Conservation (phyloP, 2,888 invertebrate genomes). For the Drosophila peninsularis region DNA sequence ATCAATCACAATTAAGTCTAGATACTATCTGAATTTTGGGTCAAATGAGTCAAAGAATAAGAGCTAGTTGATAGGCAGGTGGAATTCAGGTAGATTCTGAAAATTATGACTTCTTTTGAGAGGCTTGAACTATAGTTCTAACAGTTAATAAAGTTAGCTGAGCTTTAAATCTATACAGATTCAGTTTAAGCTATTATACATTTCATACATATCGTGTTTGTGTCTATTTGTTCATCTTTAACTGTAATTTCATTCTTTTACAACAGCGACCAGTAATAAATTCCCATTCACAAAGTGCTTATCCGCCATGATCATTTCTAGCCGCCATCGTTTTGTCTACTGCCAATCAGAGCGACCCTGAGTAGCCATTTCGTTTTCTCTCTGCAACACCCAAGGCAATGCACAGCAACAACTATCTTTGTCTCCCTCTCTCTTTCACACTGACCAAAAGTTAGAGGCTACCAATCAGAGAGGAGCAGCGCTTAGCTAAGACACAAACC, state of each 20-base stretch:
- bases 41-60: background rate
- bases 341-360: background rate
- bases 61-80: background rate
- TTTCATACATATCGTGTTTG: background rate
- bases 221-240: background rate
- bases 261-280: background rate
- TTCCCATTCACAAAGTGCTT: no score
- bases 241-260: background rate
- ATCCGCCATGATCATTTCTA: no score
- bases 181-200: background rate
- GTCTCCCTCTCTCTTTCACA: background rate
- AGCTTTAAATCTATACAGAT: background rate
- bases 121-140: background rate
- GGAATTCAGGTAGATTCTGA: background rate
- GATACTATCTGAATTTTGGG: background rate
- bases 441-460: background rate
- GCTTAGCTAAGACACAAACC: background rate
- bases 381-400: background rate
- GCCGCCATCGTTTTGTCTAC: no score
- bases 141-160: background rate
- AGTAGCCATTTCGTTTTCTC: background rate
- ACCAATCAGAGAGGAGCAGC: background rate
- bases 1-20: constrained; percentile 7
- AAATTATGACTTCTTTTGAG: background rate
- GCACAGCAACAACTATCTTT: background rate